These are phyloP conservation scores for Hylia prasina DNA, from an alignment of 2,113 vertebrate species.

Conservation along the genomic window DNA sequence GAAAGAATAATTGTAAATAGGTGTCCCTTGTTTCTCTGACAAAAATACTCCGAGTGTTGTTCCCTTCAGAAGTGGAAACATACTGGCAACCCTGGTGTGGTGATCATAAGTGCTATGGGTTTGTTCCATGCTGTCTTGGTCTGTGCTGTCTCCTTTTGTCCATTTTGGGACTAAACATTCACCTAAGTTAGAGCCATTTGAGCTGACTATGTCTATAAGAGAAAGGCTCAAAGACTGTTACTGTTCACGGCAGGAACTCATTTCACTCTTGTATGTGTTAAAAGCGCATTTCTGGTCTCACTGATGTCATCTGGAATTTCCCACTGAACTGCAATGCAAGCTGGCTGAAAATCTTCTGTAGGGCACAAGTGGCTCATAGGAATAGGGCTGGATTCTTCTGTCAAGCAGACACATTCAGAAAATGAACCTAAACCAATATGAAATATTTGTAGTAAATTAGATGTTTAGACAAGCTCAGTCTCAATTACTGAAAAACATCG, in stretches of 20 bases:
- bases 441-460: not conserved
- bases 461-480: not conserved
- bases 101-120: constrained; percentile 10
- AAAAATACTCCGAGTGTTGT: not conserved
- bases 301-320: not conserved
- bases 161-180: not conserved
- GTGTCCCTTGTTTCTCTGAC: not conserved
- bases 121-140: constrained; percentile 23
- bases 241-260: not conserved
- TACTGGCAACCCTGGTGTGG: not conserved
- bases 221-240: not conserved
- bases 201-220: not conserved
- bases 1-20: not conserved
- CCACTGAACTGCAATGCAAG: not conserved
- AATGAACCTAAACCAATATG: not conserved
- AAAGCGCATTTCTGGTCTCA: constrained; percentile 49
- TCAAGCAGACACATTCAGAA: not conserved
- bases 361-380: not conserved
- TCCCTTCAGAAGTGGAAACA: not conserved
- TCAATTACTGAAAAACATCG: not conserved
- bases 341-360: not conserved
- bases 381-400: not conserved
- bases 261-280: not conserved
- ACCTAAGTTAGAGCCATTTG: not conserved
- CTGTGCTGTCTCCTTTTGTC: not conserved